These are phyloP conservation scores for Jaculus jaculus DNA, from an alignment of 2,113 vertebrate species.

Conservation along the genomic window DNA sequence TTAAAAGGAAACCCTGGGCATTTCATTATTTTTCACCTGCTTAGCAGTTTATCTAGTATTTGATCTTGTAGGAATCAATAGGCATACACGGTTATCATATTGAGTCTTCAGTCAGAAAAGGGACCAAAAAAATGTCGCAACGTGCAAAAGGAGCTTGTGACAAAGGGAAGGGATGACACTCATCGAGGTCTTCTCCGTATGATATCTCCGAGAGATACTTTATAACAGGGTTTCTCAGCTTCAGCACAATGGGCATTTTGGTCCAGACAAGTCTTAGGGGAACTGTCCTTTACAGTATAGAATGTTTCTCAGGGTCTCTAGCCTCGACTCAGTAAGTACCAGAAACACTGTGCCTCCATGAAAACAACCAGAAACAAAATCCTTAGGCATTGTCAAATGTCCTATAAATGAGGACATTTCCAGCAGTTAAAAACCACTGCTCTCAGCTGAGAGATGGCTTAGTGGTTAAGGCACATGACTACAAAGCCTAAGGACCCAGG, in stretches of 20 bases:
- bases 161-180: neutral
- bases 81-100: neutral
- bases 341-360: neutral
- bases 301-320: neutral
- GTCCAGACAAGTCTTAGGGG: neutral
- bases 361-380: neutral
- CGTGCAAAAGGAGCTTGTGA: neutral
- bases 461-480: too few species aligned
- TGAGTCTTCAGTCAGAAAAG: neutral
- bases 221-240: neutral
- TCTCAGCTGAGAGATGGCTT: too few species aligned
- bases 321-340: neutral
- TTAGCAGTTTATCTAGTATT: neutral
- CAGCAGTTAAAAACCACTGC: neutral
- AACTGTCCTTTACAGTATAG: neutral
- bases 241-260: neutral
- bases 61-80: conserved; percentile 21
- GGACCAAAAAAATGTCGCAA: neutral
- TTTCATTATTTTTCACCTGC: neutral
- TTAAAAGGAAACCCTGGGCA: neutral
- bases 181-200: neutral
- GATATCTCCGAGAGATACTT: neutral
- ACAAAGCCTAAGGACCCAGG: too few species aligned
- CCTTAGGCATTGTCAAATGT: neutral
- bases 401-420: too few species aligned